phyloP scores from a whole-genome alignment of 2,113 vertebrate genomes.

The Euleptes europaea region DNA sequence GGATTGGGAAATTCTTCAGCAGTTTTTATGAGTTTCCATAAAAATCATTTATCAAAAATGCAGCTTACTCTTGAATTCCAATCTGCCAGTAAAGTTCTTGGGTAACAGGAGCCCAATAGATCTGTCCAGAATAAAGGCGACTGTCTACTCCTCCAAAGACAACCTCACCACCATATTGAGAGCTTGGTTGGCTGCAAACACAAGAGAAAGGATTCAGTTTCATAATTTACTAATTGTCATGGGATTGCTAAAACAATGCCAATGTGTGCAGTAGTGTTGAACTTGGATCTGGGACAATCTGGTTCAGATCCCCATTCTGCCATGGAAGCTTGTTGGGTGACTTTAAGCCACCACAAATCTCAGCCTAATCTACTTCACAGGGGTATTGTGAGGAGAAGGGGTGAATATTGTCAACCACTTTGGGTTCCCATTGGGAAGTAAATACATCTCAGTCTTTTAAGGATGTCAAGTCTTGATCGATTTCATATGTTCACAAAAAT shows the following conservation, averaged over 20 bases:
- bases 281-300: no score
- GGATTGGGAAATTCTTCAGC: not conserved
- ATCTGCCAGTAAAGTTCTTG: constrained; percentile 61
- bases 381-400: no score
- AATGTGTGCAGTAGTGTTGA: no score
- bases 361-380: no score
- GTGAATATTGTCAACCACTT: no score
- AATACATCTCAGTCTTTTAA: no score
- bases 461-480: no score
- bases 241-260: not conserved
- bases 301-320: no score
- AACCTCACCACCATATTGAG: constrained; percentile 50
- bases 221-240: not conserved
- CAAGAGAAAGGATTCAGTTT: not conserved
- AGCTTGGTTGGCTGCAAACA: constrained; percentile 25
- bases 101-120: constrained; percentile 56
- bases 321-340: no score
- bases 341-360: no score
- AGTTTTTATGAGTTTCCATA: not conserved
- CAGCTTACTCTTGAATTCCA: constrained; percentile 55
- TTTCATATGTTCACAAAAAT: not conserved
- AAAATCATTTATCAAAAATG: not conserved
- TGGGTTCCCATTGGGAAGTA: no score
- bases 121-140: constrained; percentile 49
- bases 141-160: constrained; percentile 51